Conservation (phyloP, 2,797 vertebrate species). For the Helarctos malayanus region DNA sequence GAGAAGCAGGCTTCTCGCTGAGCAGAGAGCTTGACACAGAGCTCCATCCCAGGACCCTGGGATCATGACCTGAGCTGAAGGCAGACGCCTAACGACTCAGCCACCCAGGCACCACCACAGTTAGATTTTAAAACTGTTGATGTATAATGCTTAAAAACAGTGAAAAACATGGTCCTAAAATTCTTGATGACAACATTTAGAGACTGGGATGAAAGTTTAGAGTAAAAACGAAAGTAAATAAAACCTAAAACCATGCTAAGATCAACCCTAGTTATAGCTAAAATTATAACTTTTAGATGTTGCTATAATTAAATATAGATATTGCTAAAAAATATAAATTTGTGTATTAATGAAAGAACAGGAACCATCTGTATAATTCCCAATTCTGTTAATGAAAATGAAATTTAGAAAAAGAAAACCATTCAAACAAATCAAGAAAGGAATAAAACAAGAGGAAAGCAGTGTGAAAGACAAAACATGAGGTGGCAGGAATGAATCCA, state of each 20-base stretch:
- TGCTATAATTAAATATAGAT: neutral
- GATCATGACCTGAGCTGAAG: too few relatives aligned
- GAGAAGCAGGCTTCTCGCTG: too few relatives aligned
- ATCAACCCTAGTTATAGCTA: neutral
- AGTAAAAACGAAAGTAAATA: neutral
- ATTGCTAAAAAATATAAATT: neutral
- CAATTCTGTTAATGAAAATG: neutral
- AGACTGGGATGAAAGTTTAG: neutral
- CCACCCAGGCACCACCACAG: neutral
- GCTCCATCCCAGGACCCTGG: too few relatives aligned
- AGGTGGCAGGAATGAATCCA: neutral
- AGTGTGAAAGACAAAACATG: neutral
- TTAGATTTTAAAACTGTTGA: neutral
- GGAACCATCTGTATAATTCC: neutral
- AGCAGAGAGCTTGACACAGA: too few relatives aligned
- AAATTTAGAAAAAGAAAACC: conserved; percentile 8
- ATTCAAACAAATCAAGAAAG: neutral
- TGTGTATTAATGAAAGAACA: neutral
- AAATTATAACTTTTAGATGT: neutral
- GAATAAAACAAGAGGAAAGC: neutral
- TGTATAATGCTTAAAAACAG: neutral
- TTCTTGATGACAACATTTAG: neutral
- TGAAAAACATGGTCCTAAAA: neutral
- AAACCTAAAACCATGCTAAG: neutral
- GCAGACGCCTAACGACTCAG: too few relatives aligned